Base-by-base conservation (phyloP, 2,888 invertebrate genomes). In the Lampropteryx suffumata region DNA sequence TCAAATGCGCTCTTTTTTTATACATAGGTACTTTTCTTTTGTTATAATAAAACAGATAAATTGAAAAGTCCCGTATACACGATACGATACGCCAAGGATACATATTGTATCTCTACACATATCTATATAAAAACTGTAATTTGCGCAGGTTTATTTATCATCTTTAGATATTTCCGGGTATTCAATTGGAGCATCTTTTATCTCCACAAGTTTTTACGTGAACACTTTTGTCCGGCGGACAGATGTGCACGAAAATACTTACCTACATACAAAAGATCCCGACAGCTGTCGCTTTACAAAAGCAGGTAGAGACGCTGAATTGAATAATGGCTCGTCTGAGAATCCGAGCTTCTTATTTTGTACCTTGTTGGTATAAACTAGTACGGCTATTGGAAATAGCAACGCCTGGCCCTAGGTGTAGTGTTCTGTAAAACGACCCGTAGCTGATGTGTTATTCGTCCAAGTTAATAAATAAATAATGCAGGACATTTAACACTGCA, bases 231-330 rank as follows among this genome's bases (percentile, higher is more conserved):
- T 49, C 32, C 13, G 43, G 9, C 52, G 43, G 59, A 61, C 70
- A 63, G 69, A 61, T 69, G 69, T 39, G 44, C 56, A 32, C 24
- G 24, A 12, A 39, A 12, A 12, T 17, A 17, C 14, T n/a, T n/a
- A n/a, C n/a, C n/a, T n/a, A n/a, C n/a, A 6, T 24, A 65, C 59
- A 56, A 58, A 55, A 50, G 48, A 14, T 39, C 28, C 32, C 50
- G 51, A 52, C 70, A 68, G 69, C 69, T 71, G 72, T 63, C 59
- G 53, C 55, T 21, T 57, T 56, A 72, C 69, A 72, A 72, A 62
- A 62, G 64, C 71, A 69, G 72, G 69, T 71, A 71, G 53, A 51
- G 34, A 34, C 28, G 33, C 24, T 29, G 33, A 32, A 39, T 47
- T 43, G 45, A 39, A 50, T 36, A 46, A 49, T 35, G 42, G 40